Conservation (phyloP, 92 coral and sea anemone genomes). For the Isaurus tuberculatus region DNA sequence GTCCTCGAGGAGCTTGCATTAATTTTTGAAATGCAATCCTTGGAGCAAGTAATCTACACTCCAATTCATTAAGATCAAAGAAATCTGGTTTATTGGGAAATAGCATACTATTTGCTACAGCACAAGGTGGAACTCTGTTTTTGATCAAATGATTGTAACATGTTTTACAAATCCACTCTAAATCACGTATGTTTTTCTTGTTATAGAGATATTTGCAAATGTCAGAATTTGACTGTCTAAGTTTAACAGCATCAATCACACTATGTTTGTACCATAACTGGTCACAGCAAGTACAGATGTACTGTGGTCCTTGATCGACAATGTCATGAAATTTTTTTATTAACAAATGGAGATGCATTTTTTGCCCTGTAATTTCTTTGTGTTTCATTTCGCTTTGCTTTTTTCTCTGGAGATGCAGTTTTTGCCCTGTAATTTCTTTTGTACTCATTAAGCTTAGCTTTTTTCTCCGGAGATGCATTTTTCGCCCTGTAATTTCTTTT, state of each 20-base stretch:
- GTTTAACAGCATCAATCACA: slow-evolving; percentile 7
- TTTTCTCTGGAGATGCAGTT: slow-evolving; percentile 25
- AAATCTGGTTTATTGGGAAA: too few species aligned
- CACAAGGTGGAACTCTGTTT: slow-evolving; percentile 57
- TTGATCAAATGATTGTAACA: slow-evolving; percentile 63
- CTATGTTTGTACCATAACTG: slow-evolving; percentile 69
- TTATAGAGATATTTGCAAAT: slow-evolving; percentile 11
- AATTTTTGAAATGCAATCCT: too few species aligned
- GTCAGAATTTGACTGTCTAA: slow-evolving; percentile 29
- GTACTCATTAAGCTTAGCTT: slow-evolving; percentile 36
- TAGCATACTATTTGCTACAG: slow-evolving; percentile 45
- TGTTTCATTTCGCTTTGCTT: slow-evolving; percentile 38
- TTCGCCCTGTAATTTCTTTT: slow-evolving; percentile 31
- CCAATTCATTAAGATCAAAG: too few species aligned
- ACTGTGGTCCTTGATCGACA: slow-evolving; percentile 29
- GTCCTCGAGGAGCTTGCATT: slow-evolving; percentile 4
- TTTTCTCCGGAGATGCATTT: slow-evolving; percentile 20
- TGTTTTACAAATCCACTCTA: slow-evolving; percentile 21
- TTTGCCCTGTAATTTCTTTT: slow-evolving; percentile 21
- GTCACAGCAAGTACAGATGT: slow-evolving; percentile 67
- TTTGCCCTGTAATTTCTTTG: slow-evolving; percentile 26
- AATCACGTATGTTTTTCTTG: slow-evolving; percentile 45
- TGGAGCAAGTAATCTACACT: too few species aligned
- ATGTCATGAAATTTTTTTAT: slow-evolving; percentile 13
- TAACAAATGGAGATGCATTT: slow-evolving; percentile 7